Base-by-base conservation (phyloP, 2,888 invertebrate species). In the Leptarthrus brevirostris region DNA sequence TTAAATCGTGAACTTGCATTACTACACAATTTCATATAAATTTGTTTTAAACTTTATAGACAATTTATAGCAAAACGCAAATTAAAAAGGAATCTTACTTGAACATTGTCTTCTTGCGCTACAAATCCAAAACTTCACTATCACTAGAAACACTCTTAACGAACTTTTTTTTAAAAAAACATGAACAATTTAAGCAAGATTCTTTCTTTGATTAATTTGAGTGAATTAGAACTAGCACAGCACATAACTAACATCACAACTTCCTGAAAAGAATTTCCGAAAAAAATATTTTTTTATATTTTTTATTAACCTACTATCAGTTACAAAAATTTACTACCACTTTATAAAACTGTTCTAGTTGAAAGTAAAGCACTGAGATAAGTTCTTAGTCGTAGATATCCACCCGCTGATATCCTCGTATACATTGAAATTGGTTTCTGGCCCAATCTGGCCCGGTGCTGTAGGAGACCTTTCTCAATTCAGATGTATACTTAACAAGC, bases 391-490 rank as follows among this genome's bases (percentile, higher is more conserved):
- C 49, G 6, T 26, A 10, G 66, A 66, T 47, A 66, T 20, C 47
- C 53, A 71, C 70, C 54, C 70, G 36, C 18, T 6, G 36, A 54
- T 36, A 71, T 71, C 70, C 54, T 40, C 70, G 70, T 53, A 24
- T 54, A 71, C 70, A 71, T 71, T 71, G 24, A 58, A 71, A 30
- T 54, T 54, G 14, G 40, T 22, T 36, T 53, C 53, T 54, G 54
- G 22, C 53, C 16, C 26, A 53, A 26, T 36, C 3, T 24, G 36
- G 53, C 53, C 34, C 14, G 36, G 52, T 16, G 40, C 40, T 71
- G 49, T n/a, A 47, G 12, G 14, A 24, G 26, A 26, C 66, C 14
- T 22, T 44, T 61, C 66, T 24, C 22, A 44, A 16, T 14, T 66
- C 66, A 36, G 54, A 26, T 66, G 14, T 49, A 18, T 47, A 49